phyloP scores from a whole-genome alignment of 2,113 vertebrate species.

The Pangasianodon gigas region DNA sequence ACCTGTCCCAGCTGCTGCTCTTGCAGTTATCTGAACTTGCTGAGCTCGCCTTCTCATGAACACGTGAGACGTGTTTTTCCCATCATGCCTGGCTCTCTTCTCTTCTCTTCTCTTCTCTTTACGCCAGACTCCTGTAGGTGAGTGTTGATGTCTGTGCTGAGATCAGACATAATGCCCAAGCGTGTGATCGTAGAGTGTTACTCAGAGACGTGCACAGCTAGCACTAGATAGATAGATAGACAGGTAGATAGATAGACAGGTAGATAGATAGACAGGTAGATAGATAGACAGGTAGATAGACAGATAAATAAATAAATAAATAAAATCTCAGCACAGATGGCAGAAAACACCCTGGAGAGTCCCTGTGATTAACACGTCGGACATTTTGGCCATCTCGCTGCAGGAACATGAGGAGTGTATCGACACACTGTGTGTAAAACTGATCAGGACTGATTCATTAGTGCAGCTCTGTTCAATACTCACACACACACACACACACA shows the following conservation, averaged over 20 bases:
- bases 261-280: neutral
- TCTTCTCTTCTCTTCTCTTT: neutral
- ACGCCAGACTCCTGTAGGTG: slow-evolving; percentile 4
- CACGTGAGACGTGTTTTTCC: slow-evolving; percentile 16
- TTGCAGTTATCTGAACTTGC: slow-evolving; percentile 10
- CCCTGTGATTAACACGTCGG: slow-evolving; percentile 7
- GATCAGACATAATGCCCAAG: slow-evolving; percentile 19
- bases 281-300: neutral
- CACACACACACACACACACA: neutral
- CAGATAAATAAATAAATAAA: neutral
- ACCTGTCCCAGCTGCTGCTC: neutral
- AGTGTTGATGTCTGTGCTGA: slow-evolving; percentile 9
- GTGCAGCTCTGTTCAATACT: neutral
- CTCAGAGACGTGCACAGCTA: slow-evolving; percentile 18
- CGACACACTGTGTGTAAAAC: neutral
- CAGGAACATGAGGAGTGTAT: neutral
- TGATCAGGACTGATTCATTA: slow-evolving; percentile 14
- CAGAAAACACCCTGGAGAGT: neutral
- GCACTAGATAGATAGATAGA: slow-evolving; percentile 12
- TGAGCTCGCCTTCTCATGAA: slow-evolving; percentile 16
- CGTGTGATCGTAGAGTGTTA: neutral
- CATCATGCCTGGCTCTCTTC: neutral
- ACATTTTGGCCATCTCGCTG: neutral
- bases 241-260: neutral
- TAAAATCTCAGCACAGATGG: neutral